Evolutionary conservation across 2,888 invertebrate genomes (phyloP).

Genomic region (Copidosoma aretas): DNA sequence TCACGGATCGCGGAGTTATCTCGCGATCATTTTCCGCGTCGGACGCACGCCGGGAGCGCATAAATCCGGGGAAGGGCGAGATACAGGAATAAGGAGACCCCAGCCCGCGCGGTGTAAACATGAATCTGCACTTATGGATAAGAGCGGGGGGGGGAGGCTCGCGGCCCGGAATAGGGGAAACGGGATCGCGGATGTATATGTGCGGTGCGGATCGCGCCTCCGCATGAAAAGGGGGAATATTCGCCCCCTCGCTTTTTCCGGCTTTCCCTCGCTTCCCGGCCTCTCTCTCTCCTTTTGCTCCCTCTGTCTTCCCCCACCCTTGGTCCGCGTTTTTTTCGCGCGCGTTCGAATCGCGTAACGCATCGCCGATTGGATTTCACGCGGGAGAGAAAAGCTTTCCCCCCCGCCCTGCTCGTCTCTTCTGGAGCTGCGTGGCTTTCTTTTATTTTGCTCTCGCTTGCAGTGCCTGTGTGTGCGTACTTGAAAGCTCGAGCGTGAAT

Average conservation of each 20-base stretch:
- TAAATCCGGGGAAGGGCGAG: slow-evolving; percentile 21
- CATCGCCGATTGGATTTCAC: slow-evolving; percentile 14
- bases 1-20: no score
- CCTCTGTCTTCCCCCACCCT: not conserved
- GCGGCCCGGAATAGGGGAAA: slow-evolving; percentile 13
- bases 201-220: slow-evolving; percentile 3
- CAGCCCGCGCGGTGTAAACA: slow-evolving; percentile 49
- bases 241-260: not conserved
- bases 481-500: not conserved
- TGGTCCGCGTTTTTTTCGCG: not conserved
- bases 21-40: slow-evolving; percentile 22
- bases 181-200: slow-evolving; percentile 1
- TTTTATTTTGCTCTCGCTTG: not conserved
- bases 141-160: slow-evolving; percentile 34
- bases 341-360: slow-evolving; percentile 12
- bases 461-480: not conserved
- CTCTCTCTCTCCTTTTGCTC: slow-evolving; percentile 1
- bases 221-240: not conserved
- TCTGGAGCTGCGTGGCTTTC: not conserved
- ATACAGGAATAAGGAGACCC: not conserved
- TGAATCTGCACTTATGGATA: slow-evolving; percentile 51
- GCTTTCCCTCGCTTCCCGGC: not conserved
- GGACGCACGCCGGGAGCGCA: slow-evolving; percentile 15
- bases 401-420: not conserved
- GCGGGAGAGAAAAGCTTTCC: not conserved